Evolutionary conservation across 1,140 invertebrate genomes (phyloP).

Genomic region (Elymnias hypermnestra): DNA sequence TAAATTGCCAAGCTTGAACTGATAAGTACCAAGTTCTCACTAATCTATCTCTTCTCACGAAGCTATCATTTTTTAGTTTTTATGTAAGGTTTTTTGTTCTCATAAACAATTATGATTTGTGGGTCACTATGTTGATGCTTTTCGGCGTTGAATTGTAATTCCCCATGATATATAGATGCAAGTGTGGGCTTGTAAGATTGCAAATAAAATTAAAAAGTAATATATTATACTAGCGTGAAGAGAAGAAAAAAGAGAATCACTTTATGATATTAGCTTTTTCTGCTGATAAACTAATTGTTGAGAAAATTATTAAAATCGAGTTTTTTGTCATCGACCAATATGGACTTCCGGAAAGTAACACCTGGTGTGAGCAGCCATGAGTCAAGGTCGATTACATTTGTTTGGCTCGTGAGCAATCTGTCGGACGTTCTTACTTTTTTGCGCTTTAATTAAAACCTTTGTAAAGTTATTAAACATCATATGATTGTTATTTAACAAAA

Average conservation of each 20-base stretch:
- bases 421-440: slow-evolving; percentile 11
- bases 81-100: no score
- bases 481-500: not conserved
- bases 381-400: slow-evolving; percentile 23
- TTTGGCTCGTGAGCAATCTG: slow-evolving; percentile 16
- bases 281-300: slow-evolving; percentile 1
- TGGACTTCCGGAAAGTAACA: slow-evolving; percentile 28
- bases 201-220: no score
- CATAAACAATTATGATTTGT: no score
- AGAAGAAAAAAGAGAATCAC: not conserved
- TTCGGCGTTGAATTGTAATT: no score
- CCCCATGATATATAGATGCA: no score
- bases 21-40: no score
- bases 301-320: slow-evolving; percentile 8
- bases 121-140: no score
- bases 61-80: no score
- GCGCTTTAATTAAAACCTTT: slow-evolving; percentile 10
- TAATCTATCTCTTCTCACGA: no score
- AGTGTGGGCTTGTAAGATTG: no score
- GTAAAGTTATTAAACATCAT: not conserved
- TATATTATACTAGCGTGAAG: no score
- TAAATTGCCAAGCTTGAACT: no score
- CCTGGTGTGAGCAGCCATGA: slow-evolving; percentile 22
- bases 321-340: slow-evolving; percentile 26
- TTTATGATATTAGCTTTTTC: not conserved